Evolutionary conservation across 2,113 vertebrate genomes (phyloP), one percentile per base, ranked within the genome.

Genomic region (Mungos mungo): DNA sequence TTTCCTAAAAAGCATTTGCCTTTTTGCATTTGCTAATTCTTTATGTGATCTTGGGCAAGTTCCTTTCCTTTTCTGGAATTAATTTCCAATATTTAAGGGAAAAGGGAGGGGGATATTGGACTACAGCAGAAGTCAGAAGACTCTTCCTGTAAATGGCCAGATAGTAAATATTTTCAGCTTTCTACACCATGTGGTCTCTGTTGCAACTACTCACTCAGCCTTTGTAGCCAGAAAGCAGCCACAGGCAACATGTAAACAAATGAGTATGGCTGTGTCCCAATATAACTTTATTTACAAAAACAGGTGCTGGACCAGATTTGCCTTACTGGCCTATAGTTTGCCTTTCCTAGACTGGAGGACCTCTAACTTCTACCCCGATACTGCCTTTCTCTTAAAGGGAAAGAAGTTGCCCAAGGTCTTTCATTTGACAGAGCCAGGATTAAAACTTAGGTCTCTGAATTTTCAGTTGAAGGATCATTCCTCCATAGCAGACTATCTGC

Each of bases 231-330:
- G 23, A 93, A 88, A 90, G 77, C 45, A 93, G 72, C 25, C 47
- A 31, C 31, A 65, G 6, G 18, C n/a, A 52, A 35, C 45, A 50
- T 29, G 16, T 52, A 89, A 89, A 74, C 47, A 50, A 96, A 76
- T 69, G 29, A 84, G 38, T 45, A 60, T 23, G 50, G 18, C 19
- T 80, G 4, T 63, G 19, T 54, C 95, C 60, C 86, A 86, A 65
- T 92, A 93, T 74, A 97, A 85, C 72, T 96, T 96, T 93, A 96
- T 92, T 97, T 95, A 82, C n/a, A 96, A 95, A 95, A 92, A 63
- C 38, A 93, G 47, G 14, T 79, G 14, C 15, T 38, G 31, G 27
- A 15, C 21, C 54, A 63, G 7, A 94, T 72, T 72, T 89, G 77
- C n/a, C 25, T 68, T 45, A 72, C 15, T 13, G 19, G 63, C 18